phyloP scores from a whole-genome alignment of 2,888 invertebrate genomes.

The Ryuthela nishihirai region DNA sequence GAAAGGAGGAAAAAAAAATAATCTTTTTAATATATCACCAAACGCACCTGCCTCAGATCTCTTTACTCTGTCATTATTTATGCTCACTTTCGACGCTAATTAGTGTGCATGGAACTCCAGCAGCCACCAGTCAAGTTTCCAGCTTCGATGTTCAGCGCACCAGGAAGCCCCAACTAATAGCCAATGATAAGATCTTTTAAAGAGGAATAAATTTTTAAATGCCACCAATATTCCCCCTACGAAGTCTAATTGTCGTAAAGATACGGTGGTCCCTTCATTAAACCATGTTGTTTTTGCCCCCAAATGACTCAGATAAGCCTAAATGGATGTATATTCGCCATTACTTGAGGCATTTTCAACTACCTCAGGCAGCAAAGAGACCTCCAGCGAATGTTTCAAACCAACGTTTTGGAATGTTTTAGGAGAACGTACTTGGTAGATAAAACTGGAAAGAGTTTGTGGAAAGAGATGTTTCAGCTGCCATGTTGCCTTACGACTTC shows the following conservation, averaged over 20 bases:
- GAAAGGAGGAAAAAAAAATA: too few relatives aligned
- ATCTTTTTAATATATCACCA: neutral
- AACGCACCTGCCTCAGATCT: neutral
- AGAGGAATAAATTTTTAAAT: constrained; percentile 6
- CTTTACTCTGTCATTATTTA: constrained; percentile 1
- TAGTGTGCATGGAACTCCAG: constrained; percentile 1
- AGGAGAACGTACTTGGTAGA: too few relatives aligned
- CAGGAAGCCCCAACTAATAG: constrained; percentile 1
- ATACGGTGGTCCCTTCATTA: constrained; percentile 6
- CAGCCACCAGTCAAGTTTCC: too few relatives aligned
- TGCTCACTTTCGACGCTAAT: neutral
- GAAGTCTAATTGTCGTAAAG: constrained; percentile 10
- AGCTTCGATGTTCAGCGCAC: neutral
- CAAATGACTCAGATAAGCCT: constrained; percentile 5
- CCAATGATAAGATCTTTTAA: neutral
- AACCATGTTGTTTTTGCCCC: neutral
- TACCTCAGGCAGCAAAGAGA: too few relatives aligned
- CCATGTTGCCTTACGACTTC: too few relatives aligned
- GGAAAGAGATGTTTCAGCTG: too few relatives aligned
- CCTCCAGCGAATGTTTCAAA: too few relatives aligned
- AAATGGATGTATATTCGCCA: too few relatives aligned
- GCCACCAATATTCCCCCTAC: neutral
- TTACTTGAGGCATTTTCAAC: too few relatives aligned
- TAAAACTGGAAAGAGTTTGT: too few relatives aligned
- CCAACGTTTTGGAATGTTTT: too few relatives aligned